Percentiles rank a stretch among this genome's conserved stretches.
phyloP scores from a whole-genome alignment of 2,888 invertebrate genomes.

The Drosophila pseudotakahashii region DNA sequence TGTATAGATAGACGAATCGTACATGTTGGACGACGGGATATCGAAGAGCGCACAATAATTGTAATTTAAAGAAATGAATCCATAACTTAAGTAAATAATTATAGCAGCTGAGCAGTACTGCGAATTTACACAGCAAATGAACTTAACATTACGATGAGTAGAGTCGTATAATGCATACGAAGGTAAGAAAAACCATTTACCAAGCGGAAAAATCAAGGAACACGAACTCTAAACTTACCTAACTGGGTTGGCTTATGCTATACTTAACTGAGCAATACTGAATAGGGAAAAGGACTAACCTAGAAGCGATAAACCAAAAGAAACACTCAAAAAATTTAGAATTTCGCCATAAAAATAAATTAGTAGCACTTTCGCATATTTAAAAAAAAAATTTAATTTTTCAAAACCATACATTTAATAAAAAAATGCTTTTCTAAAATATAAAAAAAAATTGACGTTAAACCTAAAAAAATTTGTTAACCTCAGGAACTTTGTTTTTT shows the following conservation, averaged over 20 bases:
- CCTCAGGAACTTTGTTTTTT: too few relatives aligned
- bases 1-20: constrained; percentile 58
- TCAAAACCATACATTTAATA: background rate
- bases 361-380: background rate
- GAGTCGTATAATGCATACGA: constrained; percentile 8
- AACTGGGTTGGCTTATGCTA: constrained; percentile 26
- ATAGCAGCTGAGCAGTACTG: constrained; percentile 54
- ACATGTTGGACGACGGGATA: constrained; percentile 46
- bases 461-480: too few relatives aligned
- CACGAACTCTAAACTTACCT: constrained; percentile 26
- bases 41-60: constrained; percentile 69
- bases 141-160: constrained; percentile 44
- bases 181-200: constrained; percentile 4
- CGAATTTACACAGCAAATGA: constrained; percentile 52
- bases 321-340: constrained; percentile 6
- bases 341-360: background rate
- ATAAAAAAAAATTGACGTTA: too few relatives aligned
- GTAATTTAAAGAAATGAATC: constrained; percentile 59
- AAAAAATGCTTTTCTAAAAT: too few relatives aligned
- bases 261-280: constrained; percentile 33
- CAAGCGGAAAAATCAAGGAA: constrained; percentile 4
- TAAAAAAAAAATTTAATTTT: background rate
- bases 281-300: constrained; percentile 20
- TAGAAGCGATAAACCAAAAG: constrained; percentile 14
- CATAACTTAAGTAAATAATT: constrained; percentile 61